Percentiles rank a stretch among this genome's conserved stretches.
Evolutionary conservation across 2,113 vertebrate genomes (phyloP).

Genomic region (Danionella cerebrum): DNA sequence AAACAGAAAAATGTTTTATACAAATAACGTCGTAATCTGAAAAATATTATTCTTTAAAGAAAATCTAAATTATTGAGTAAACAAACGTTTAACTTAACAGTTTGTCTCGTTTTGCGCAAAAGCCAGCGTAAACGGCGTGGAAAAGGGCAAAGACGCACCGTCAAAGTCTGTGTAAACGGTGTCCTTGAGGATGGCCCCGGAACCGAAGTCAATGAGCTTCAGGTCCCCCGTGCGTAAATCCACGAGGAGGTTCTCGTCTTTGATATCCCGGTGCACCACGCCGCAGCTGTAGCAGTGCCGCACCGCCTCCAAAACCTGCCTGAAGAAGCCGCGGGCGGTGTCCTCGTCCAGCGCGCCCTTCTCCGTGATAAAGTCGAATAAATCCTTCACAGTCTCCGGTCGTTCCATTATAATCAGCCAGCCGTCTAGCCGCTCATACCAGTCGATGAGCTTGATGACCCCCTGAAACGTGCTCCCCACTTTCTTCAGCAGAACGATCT

Average conservation of each 20-base stretch:
- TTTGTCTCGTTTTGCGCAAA: too few species aligned
- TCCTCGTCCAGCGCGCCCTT: conserved; percentile 91
- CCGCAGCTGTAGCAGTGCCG: conserved; percentile 93
- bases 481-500: conserved; percentile 90
- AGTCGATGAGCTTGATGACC: conserved; percentile 90
- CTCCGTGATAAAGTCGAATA: conserved; percentile 97
- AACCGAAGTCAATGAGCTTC: conserved; percentile 96
- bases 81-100: too few species aligned
- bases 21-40: too few species aligned
- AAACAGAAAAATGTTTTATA: too few species aligned
- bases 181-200: conserved; percentile 93
- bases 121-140: not conserved
- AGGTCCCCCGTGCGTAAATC: conserved; percentile 87
- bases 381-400: conserved; percentile 88
- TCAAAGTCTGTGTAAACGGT: conserved; percentile 97
- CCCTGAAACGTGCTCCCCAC: conserved; percentile 87
- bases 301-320: conserved; percentile 89
- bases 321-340: conserved; percentile 84
- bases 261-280: conserved; percentile 92
- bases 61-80: too few species aligned
- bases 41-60: too few species aligned
- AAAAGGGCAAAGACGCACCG: conserved; percentile 64
- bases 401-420: conserved; percentile 91
- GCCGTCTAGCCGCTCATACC: conserved; percentile 91
- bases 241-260: conserved; percentile 95